phyloP scores from a whole-genome alignment of 2,113 vertebrate species.

The Neogale vison region DNA sequence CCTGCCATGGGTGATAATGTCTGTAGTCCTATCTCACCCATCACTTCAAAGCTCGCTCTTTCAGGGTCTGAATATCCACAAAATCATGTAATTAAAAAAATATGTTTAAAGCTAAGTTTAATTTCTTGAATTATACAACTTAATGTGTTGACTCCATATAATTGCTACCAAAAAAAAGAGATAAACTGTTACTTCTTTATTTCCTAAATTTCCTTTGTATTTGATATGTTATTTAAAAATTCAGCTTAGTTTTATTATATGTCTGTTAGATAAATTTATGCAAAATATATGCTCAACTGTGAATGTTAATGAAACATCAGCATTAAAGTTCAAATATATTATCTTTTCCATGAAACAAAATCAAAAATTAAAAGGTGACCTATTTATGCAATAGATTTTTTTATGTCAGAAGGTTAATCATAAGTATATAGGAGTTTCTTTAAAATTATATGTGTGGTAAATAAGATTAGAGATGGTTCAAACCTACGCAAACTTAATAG shows the following conservation, averaged over 20 bases:
- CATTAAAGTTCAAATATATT: no score
- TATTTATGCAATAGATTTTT: no score
- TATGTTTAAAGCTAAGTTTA: neutral
- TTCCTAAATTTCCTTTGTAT: neutral
- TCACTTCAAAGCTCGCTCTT: neutral
- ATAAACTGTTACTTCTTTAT: neutral
- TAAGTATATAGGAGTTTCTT: no score
- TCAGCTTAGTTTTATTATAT: neutral
- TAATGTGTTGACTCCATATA: neutral
- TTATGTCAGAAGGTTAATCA: no score
- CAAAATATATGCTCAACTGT: neutral
- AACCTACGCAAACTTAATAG: neutral
- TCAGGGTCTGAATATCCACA: neutral
- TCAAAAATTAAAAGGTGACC: no score
- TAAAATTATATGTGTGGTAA: neutral
- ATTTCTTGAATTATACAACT: slow-evolving; percentile 16
- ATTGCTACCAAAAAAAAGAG: neutral
- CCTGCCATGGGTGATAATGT: slow-evolving; percentile 30
- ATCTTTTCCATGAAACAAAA: no score
- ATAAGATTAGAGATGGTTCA: neutral
- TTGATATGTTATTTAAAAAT: neutral
- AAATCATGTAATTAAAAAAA: neutral
- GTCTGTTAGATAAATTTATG: neutral
- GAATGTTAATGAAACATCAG: neutral
- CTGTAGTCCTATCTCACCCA: slow-evolving; percentile 2